Base-by-base conservation (phyloP, 2,797 vertebrate genomes). In the Borostomias antarcticus region DNA sequence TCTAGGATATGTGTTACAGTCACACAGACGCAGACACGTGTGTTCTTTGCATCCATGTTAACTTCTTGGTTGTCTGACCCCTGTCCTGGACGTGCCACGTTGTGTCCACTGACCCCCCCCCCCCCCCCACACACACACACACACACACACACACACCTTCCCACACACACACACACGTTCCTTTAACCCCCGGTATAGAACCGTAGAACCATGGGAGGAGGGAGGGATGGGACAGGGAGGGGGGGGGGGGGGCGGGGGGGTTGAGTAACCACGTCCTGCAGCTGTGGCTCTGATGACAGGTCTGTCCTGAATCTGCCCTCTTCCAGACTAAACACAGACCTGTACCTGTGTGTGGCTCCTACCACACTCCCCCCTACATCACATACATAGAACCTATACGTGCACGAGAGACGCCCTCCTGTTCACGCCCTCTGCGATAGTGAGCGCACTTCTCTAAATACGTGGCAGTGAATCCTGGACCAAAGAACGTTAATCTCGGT, bases 271-370 rank as follows among this genome's bases (percentile, higher is more conserved):
- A 70, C 77, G 67, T 89, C 89, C 85, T 76, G 83, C 85, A 89
- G 88, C 88, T 88, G 82, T 84, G 86, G 80, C 85, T 65, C 8
- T 25, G 76, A 85, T 86, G 84, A 89, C 84, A 77, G 73, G 77
- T 60, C 78, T 70, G 61, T 82, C 77, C 77, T 81, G 74, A 66
- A 75, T 73, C 77, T 83, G 73, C 70, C 73, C 76, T 76, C 63
- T 1, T 15, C 26, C 58, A 77, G 70, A 79, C 80, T 79, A 63
- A 85, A 85, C 76, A 72, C 67, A 65, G 61, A 32, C 23, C 73
- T 75, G 62, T 19, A 86, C 80, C 75, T 58, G 33, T 47, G 26
- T 64, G 15, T 50, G 32, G 11, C 35, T 40, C 10, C 23, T 8
- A 21, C 5, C 19, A 23, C 21, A 48, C 19, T 33, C 62, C 58